A percentile compares a stretch with the other conserved stretches of the same genome.
Conservation (phyloP, 1,140 invertebrate genomes). For the Wasmannia auropunctata region DNA sequence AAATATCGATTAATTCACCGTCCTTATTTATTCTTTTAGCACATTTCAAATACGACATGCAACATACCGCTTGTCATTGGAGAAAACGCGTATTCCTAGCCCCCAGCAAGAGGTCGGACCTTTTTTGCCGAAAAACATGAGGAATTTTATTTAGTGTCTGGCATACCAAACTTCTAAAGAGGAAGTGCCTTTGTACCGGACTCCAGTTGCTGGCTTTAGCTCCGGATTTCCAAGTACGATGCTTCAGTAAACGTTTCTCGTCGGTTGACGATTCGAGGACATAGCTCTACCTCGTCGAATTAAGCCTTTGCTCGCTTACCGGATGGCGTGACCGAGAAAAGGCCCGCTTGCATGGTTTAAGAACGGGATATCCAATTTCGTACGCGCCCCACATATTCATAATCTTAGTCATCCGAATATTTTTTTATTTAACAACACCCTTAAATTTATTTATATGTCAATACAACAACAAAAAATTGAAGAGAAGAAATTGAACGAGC, state of each 20-base stretch:
- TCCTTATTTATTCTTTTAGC: neutral
- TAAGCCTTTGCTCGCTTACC: constrained; percentile 49
- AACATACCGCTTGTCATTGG: neutral
- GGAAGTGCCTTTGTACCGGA: constrained; percentile 49
- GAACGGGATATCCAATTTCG: constrained; percentile 2
- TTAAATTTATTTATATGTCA: neutral
- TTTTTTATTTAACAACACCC: neutral
- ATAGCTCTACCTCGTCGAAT: constrained; percentile 26
- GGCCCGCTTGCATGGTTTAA: constrained; percentile 1
- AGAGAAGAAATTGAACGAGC: neutral
- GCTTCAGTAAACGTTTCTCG: constrained; percentile 40
- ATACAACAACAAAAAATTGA: too few relatives aligned
- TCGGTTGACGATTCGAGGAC: constrained; percentile 40
- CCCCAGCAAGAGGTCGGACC: constrained; percentile 4
- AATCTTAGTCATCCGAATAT: neutral
- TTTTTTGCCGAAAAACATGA: constrained; percentile 32
- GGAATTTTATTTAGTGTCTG: constrained; percentile 53
- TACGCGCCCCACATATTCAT: neutral
- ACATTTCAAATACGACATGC: constrained; percentile 2
- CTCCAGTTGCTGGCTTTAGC: constrained; percentile 32
- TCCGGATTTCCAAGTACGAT: constrained; percentile 44
- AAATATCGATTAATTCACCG: neutral
- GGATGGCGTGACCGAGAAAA: constrained; percentile 3
- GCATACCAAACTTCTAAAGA: constrained; percentile 49
- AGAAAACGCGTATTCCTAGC: constrained; percentile 11